A percentile compares a stretch with the other conserved stretches of the same genome.
Conservation (phyloP, 2,113 vertebrate species). For the Jacana jacana region DNA sequence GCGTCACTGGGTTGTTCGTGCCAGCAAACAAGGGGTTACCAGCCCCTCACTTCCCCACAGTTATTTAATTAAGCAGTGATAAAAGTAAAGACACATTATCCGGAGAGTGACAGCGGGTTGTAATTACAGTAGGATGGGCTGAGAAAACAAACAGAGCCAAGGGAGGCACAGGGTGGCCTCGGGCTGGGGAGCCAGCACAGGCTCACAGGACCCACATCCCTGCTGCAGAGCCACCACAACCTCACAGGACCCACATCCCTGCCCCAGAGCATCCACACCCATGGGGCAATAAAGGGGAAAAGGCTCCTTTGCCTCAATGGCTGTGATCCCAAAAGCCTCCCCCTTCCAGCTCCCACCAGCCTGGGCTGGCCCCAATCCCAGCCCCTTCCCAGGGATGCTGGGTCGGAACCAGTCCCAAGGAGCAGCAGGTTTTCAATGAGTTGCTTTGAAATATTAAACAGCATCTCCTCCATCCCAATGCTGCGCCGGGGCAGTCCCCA, state of each 20-base stretch:
- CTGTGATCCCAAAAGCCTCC: background rate
- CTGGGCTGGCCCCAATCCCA: rapidly evolving
- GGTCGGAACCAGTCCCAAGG: background rate
- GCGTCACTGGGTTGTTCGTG: rapidly evolving
- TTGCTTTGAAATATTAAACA: background rate
- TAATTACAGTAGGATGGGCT: slow-evolving; percentile 13
- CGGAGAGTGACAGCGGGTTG: background rate
- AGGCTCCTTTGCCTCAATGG: background rate
- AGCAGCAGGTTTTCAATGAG: background rate
- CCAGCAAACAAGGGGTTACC: background rate
- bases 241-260: rapidly evolving
- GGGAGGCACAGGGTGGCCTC: rapidly evolving
- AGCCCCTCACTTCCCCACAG: slow-evolving; percentile 3
- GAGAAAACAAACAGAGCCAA: background rate
- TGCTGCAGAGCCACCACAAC: rapidly evolving
- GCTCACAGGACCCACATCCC: rapidly evolving
- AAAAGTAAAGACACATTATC: background rate
- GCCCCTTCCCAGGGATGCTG: background rate
- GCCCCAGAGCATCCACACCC: rapidly evolving
- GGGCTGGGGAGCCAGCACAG: rapidly evolving
- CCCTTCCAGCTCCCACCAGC: background rate
- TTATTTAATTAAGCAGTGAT: slow-evolving; percentile 49
- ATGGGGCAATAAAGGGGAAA: background rate
- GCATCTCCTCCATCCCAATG: rapidly evolving
- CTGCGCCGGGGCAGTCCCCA: background rate